phyloP scores from a whole-genome alignment of 2,888 invertebrate genomes.

The Cheiracanthium punctorium region DNA sequence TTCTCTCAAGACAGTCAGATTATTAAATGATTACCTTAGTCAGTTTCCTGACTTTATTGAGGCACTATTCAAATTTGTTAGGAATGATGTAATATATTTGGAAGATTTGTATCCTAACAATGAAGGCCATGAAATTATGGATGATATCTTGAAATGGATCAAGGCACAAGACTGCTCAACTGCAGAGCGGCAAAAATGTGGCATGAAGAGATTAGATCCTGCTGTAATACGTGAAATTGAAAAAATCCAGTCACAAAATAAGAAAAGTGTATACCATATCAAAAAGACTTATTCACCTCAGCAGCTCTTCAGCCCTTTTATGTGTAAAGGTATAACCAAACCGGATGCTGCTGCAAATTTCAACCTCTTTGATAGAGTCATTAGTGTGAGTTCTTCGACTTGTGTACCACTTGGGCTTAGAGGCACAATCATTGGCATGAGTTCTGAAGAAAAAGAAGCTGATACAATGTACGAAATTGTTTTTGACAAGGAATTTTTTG shows the following conservation, averaged over 20 bases:
- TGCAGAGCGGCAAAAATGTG: constrained; percentile 82
- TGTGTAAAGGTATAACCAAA: constrained; percentile 77
- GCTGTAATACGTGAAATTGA: constrained; percentile 80
- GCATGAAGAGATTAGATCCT: constrained; percentile 84
- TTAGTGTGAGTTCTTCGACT: constrained; percentile 84
- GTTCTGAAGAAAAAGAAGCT: constrained; percentile 78
- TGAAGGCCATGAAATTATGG: constrained; percentile 68
- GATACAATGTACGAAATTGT: constrained; percentile 85
- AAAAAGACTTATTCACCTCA: constrained; percentile 44
- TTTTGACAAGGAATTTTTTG: constrained; percentile 86
- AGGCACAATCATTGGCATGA: constrained; percentile 87
- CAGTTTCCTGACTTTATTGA: constrained; percentile 86
- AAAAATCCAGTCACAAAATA: constrained; percentile 76
- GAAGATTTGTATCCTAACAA: constrained; percentile 63
- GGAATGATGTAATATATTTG: constrained; percentile 57
- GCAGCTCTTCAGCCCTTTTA: constrained; percentile 63
- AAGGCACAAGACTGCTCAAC: constrained; percentile 82
- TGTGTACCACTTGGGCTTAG: constrained; percentile 87
- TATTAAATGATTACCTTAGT: constrained; percentile 83
- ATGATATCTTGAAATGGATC: constrained; percentile 81
- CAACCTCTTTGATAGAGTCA: constrained; percentile 88
- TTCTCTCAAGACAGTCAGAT: constrained; percentile 83
- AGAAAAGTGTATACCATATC: constrained; percentile 34
- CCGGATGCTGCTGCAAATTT: constrained; percentile 84
- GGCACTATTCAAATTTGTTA: constrained; percentile 76